Conservation (phyloP, 2,797 vertebrate genomes). For the Pseudochirops corinnae region DNA sequence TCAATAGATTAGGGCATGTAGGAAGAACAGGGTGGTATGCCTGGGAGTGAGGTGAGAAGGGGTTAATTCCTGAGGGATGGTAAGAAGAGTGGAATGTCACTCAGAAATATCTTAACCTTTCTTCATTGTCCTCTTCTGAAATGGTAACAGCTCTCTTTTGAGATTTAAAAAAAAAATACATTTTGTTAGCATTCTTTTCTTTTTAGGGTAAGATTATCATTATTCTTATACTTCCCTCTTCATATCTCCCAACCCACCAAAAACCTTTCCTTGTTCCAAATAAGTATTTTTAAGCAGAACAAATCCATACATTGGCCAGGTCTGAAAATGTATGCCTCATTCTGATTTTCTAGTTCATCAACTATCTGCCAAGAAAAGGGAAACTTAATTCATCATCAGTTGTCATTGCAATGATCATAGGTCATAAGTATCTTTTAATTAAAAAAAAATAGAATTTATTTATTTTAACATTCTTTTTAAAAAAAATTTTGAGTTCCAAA, state of each 20-base stretch:
- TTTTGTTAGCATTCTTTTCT: not conserved
- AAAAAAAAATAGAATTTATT: not conserved
- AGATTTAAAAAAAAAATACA: not conserved
- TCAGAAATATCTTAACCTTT: not conserved
- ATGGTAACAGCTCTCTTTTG: not conserved
- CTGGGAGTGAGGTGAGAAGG: too few species aligned
- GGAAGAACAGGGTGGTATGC: too few species aligned
- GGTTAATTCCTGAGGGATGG: too few species aligned
- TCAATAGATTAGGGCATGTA: too few species aligned
- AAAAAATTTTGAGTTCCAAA: not conserved
- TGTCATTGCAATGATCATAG: not conserved
- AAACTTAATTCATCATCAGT: not conserved
- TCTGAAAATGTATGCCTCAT: not conserved
- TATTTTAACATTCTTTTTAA: not conserved
- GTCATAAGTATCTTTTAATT: not conserved
- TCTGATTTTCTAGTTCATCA: not conserved
- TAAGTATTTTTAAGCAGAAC: not conserved
- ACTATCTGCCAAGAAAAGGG: not conserved
- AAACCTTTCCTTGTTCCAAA: not conserved
- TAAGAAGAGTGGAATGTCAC: not conserved
- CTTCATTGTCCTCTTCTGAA: not conserved
- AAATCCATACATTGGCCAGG: not conserved
- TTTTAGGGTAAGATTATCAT: not conserved
- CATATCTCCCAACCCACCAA: not conserved
- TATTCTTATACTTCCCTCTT: not conserved